Conservation (phyloP, 2,113 vertebrate species). For the Anarrhichthys ocellatus region DNA sequence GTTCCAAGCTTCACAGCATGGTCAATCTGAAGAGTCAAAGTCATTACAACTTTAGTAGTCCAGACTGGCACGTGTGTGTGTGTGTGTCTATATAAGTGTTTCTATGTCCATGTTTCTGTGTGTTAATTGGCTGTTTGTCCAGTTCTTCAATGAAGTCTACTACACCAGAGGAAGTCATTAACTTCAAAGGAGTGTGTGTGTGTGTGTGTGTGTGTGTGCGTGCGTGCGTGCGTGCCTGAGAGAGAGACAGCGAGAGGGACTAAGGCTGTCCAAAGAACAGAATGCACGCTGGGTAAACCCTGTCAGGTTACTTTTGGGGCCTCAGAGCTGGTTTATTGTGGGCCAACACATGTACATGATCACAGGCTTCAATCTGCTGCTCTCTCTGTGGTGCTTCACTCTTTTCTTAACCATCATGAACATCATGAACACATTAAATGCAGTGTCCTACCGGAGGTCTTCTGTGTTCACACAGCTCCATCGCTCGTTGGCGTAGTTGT, state of each 20-base stretch:
- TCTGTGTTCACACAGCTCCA: no score
- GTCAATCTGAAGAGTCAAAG: background rate
- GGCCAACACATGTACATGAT: background rate
- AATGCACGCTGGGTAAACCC: conserved; percentile 16
- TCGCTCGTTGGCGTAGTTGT: no score
- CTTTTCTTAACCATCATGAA: background rate
- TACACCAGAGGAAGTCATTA: conserved; percentile 61
- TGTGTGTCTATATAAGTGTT: background rate
- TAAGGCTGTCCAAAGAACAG: background rate
- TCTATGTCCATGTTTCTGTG: conserved; percentile 6
- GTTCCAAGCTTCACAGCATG: background rate
- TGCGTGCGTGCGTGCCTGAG: no score
- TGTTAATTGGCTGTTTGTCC: conserved; percentile 47
- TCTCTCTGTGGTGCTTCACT: background rate
- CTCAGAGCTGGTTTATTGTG: conserved; percentile 11
- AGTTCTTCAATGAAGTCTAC: conserved; percentile 44
- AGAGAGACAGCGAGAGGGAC: background rate
- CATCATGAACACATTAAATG: background rate
- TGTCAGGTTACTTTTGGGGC: background rate
- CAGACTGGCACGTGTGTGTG: background rate
- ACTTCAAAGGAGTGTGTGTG: conserved; percentile 48
- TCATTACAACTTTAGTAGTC: conserved; percentile 12
- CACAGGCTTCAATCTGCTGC: background rate
- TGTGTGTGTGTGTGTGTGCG: background rate
- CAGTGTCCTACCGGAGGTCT: no score